Base-by-base conservation (phyloP, 92 coral and sea anemone species). In the Isaurus tuberculatus region DNA sequence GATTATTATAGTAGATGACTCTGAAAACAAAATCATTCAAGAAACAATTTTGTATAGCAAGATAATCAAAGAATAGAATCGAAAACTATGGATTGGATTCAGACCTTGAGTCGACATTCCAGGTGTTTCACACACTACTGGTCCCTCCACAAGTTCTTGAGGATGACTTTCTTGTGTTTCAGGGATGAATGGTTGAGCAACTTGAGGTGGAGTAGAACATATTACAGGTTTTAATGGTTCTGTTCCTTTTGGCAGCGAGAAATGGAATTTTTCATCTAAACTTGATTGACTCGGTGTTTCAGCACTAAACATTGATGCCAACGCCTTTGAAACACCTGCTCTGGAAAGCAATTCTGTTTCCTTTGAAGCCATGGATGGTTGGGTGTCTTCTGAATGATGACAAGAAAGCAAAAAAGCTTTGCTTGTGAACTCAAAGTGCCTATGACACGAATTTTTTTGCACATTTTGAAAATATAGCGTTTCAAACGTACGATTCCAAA, bases 261-360 rank as follows among this genome's bases (percentile, higher is more conserved):
- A 95, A 65, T 95, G 98, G 74, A 94, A 95, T 5, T 74, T 90
- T 30, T 79, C 87, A 10, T 85, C 61, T 23, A 73, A 48, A 8
- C 83, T 92, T 40, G 98, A 95, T 73, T 95, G 98, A 40, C 91
- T 94, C 3, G 94, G 87, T 34, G 86, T 53, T 72, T 94, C 98
- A 19, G 93, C 82, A 79, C 82, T 77, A 43, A 86, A 90, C 80
- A 92, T 63, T 60, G 91, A 37, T 30, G 79, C 87, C 46, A 80
- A 80, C 20, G 77, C 83, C 73, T 84, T 73, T 9, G 91, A 83
- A 15, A 77, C 69, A 32, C 82, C 82, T 1, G 53, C 82, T 33
- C 70, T 77, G 23, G 82, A 60, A 37, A 36, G 82, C 5, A 60
- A 17, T 48, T 77, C 69, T 42, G 53, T 33, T 23, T 58, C 55